Base-by-base conservation (phyloP, 2,888 invertebrate species). In the Pocota personata region DNA sequence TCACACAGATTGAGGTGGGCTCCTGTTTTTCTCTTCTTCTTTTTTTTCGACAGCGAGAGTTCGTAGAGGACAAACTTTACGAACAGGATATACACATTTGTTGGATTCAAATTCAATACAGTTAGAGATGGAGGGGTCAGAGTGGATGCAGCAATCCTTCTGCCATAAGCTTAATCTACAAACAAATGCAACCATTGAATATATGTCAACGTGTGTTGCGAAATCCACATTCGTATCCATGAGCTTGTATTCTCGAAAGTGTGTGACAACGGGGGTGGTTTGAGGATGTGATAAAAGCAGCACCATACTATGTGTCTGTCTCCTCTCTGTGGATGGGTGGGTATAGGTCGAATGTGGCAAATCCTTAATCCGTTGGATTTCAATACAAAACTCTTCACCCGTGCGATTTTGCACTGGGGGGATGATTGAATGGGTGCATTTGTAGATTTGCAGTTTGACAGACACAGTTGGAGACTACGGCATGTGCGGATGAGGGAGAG, bases 291-390 rank as follows among this genome's bases (percentile, higher is more conserved):
- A 86, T 86, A 86, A 82, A 72, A 82, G 80, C 69, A 46, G 69
- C 35, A 52, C 12, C 60, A n/a, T 21, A 43, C 52, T 48, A 8
- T 35, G 14, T 72, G 35, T 71, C 43, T 46, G 62, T 46, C 69
- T 62, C 60, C 40, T 73, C 37, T 64, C 46, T 62, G 60, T 40
- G 55, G 30, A 6, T 0, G 55, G n/a, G 21, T 8, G 64, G 52
- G 48, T 71, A 87, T 87, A 88, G 88, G 88, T 84, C 89, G 92
- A 92, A 91, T 91, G 91, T 90, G 89, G 90, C 91, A 91, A 91
- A 91, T 91, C 91, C 91, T 90, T 91, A 91, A 92, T 92, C 91
- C 90, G 90, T 88, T 89, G 91, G 91, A 91, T 91, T 92, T 91
- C 90, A 91, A 90, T 91, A 90, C 91, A 90, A 90, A 89, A 86